A percentile compares a stretch with the other conserved stretches of the same genome.
Conservation (phyloP, 2,797 vertebrate species). For the Diplodus sargus region DNA sequence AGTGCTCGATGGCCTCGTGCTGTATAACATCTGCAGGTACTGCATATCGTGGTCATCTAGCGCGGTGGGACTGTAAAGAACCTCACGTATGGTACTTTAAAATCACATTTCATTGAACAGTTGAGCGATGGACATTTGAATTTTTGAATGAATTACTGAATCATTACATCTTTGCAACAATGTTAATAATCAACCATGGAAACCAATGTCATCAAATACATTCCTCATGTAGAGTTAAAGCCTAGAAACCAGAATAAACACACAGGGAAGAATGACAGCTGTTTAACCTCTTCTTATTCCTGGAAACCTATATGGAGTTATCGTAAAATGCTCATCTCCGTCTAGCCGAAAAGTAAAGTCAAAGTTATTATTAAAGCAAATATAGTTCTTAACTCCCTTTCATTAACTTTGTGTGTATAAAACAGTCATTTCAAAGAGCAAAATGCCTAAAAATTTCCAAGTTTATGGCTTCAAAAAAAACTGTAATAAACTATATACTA, state of each 20-base stretch:
- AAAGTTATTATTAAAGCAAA: too few species aligned
- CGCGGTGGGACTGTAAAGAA: conserved; percentile 23
- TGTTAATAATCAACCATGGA: neutral
- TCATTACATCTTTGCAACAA: neutral
- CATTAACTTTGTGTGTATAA: too few species aligned
- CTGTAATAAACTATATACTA: too few species aligned
- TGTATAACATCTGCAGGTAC: conserved; percentile 42
- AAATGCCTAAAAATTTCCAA: too few species aligned
- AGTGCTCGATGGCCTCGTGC: conserved; percentile 25
- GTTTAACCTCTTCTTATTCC: neutral
- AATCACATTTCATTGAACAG: conserved; percentile 41
- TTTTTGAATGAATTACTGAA: conserved; percentile 13
- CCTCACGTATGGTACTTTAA: conserved; percentile 27
- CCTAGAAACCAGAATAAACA: neutral
- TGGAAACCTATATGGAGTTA: too few species aligned
- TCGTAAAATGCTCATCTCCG: too few species aligned
- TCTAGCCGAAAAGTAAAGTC: too few species aligned
- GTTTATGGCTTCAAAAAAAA: too few species aligned
- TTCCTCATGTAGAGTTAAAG: neutral
- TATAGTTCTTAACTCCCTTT: too few species aligned
- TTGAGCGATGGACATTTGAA: neutral
- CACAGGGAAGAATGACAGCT: neutral
- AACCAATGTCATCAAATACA: conserved; percentile 3
- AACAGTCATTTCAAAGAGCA: too few species aligned
- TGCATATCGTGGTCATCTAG: conserved; percentile 18